phyloP scores from a whole-genome alignment of 2,113 vertebrate genomes.

The Acrocephalus kingi region DNA sequence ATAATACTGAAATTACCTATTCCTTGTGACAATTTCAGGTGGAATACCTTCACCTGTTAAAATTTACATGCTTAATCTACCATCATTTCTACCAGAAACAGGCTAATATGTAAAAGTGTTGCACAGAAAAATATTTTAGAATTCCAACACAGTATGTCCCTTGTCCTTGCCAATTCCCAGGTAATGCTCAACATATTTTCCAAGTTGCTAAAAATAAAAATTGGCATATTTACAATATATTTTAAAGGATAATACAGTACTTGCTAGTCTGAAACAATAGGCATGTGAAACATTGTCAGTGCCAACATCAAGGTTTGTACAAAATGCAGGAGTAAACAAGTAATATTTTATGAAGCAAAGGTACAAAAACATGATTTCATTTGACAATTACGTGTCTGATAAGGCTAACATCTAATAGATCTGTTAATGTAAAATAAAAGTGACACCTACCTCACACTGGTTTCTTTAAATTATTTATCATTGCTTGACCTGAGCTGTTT shows the following conservation, averaged over 20 bases:
- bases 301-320: background rate
- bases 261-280: background rate
- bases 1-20: background rate
- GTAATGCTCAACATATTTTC: background rate
- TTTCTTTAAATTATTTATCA: constrained; percentile 41
- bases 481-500: background rate
- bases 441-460: background rate
- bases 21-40: background rate
- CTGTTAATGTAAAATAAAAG: constrained; percentile 31
- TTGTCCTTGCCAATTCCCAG: background rate
- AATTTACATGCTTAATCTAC: background rate
- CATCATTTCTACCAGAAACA: background rate
- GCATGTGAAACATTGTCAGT: background rate
- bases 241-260: background rate
- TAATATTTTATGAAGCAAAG: background rate
- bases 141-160: background rate
- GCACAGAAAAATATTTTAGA: background rate
- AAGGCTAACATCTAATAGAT: constrained; percentile 28
- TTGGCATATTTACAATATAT: background rate
- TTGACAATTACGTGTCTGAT: constrained; percentile 24
- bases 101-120: background rate
- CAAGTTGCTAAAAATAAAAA: background rate
- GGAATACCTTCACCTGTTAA: background rate
- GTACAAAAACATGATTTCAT: constrained; percentile 15
- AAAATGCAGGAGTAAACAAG: constrained; percentile 4